Evolutionary conservation across 2,113 vertebrate genomes (phyloP), one percentile per base, ranked within the genome.

Genomic region (Thunnus maccoyii): DNA sequence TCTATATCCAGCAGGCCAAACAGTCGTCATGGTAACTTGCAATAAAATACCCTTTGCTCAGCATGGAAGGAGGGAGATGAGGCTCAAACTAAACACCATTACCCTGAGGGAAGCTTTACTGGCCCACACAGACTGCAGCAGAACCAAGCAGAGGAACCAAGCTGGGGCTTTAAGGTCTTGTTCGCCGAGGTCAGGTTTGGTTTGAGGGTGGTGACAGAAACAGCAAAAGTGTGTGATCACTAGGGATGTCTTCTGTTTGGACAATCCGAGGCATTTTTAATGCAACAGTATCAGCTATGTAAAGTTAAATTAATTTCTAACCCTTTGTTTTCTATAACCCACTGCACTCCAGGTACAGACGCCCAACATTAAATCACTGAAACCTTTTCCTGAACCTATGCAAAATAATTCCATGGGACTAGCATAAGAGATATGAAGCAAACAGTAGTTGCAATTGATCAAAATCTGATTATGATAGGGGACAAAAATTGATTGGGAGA

Each of bases 11-110:
- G 82, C 62, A 64, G 81, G 88, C 87, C 86, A 74, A 87, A 68
- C 50, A 65, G 90, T 92, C 55, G 78, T 79, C 91, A 89, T 93
- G 80, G 92, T 64, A 89, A 94, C 87, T 50, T 80, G 84, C 88
- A 93, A 92, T 93, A 91, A 93, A 93, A 93, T 89, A 91, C 88
- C 85, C 88, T 68, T 69, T 75, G 82, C 93, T 91, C 91, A 91
- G 89, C 88, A 82, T 92, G 92, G 79, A 79, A 78, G 81, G 76
- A 89, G 81, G 72, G 89, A 89, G 85, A 87, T n/a, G 80, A 85
- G 87, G 87, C 84, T 87, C 86, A 90, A 93, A 88, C 89, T 82
- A 92, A 92, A 93, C 86, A 91, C 78, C 20, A n/a, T 68, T 55
- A 71, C 89, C 88, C 89, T 20, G 76, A 86, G 87, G 89, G 90